Evolutionary conservation across 2,113 vertebrate genomes (phyloP).

Genomic region (Pseudorhombus dupliciocellatus): DNA sequence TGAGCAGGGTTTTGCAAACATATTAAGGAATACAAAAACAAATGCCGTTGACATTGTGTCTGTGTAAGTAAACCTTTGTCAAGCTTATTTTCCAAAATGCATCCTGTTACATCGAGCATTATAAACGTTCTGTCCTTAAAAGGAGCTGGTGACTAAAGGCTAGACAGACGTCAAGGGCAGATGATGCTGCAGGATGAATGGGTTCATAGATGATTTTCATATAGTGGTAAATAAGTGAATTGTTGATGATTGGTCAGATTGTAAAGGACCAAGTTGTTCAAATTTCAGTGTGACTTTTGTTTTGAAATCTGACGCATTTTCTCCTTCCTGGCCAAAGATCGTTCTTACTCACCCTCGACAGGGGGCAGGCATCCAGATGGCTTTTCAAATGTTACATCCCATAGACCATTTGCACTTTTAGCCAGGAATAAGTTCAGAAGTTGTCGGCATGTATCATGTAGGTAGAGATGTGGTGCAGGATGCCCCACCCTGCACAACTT

Average conservation of each 20-base stretch:
- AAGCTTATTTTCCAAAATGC: neutral
- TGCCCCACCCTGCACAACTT: constrained; percentile 23
- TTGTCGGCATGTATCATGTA: constrained; percentile 28
- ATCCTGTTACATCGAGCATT: neutral
- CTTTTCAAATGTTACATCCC: constrained; percentile 43
- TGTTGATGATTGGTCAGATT: constrained; percentile 7
- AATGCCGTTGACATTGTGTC: neutral
- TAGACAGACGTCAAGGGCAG: neutral
- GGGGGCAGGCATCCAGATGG: constrained; percentile 66
- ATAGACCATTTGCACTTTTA: constrained; percentile 33
- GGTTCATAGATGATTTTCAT: neutral
- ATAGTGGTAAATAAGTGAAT: no score
- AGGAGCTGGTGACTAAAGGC: neutral
- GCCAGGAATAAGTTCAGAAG: constrained; percentile 36
- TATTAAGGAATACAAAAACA: neutral
- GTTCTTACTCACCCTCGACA: constrained; percentile 54
- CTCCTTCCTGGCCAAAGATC: constrained; percentile 32
- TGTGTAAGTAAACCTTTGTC: neutral
- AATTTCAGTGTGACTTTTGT: constrained; percentile 33
- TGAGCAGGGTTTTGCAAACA: neutral
- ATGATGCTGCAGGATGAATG: neutral
- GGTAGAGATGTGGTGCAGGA: constrained; percentile 20
- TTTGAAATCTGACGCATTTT: constrained; percentile 59
- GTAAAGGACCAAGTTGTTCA: constrained; percentile 24
- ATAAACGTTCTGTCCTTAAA: neutral